These are phyloP conservation scores for Drosophila hamatofila DNA, from an alignment of 2,888 invertebrate genomes.

Conservation along the genomic window DNA sequence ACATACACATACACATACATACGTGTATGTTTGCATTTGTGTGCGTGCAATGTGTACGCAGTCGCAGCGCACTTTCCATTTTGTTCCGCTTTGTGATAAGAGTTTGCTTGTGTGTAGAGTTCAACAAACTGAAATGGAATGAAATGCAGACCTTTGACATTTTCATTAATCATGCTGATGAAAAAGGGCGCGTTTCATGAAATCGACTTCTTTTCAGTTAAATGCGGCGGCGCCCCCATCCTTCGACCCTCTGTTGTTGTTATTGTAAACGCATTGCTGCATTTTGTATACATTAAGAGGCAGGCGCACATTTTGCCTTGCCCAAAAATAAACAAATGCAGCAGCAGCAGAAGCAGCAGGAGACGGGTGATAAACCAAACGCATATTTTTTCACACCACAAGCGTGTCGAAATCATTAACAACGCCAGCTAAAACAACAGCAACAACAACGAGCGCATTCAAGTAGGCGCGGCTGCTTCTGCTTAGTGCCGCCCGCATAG, in stretches of 20 bases:
- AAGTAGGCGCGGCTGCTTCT: conserved; percentile 51
- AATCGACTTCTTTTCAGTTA: conserved; percentile 27
- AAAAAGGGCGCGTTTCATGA: conserved; percentile 27
- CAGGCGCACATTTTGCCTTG: conserved; percentile 56
- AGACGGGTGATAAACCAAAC: conserved; percentile 69
- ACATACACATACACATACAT: conserved; percentile 20
- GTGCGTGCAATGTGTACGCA: conserved; percentile 26
- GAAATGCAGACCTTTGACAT: conserved; percentile 71
- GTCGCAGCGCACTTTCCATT: conserved; percentile 69
- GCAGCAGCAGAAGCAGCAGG: conserved; percentile 16
- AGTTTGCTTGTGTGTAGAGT: conserved; percentile 49
- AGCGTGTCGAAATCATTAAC: conserved; percentile 72
- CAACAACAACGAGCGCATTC: conserved; percentile 20
- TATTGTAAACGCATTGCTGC: conserved; percentile 65
- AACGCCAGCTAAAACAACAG: conserved; percentile 44
- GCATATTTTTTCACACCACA: conserved; percentile 78
- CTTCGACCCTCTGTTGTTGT: conserved; percentile 20
- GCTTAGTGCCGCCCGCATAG: conserved; percentile 68
- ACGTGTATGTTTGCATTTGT: not conserved
- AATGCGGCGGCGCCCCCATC: conserved; percentile 7
- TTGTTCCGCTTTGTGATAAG: conserved; percentile 67
- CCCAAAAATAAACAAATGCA: conserved; percentile 71
- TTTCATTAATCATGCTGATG: conserved; percentile 71
- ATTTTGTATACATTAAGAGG: conserved; percentile 65
- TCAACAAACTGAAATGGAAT: conserved; percentile 69